Conservation (phyloP, 2,113 vertebrate species). For the Holacanthus passer region DNA sequence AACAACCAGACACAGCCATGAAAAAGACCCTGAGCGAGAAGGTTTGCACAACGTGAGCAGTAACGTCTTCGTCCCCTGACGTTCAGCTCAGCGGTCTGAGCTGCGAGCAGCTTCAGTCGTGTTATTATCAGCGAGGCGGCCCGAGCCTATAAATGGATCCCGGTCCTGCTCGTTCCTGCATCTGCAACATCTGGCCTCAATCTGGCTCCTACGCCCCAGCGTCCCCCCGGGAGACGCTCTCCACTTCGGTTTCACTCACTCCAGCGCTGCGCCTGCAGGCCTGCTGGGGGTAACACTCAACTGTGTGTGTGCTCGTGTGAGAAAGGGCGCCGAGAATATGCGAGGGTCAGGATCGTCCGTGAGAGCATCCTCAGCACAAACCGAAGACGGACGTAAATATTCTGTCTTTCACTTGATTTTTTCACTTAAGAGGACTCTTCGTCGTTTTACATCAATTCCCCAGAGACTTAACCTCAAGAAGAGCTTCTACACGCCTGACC, state of each 20-base stretch:
- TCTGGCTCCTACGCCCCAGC: slow-evolving; percentile 71
- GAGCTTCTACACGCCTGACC: background rate
- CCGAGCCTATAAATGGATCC: slow-evolving; percentile 67
- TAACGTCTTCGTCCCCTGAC: background rate
- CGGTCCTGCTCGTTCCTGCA: slow-evolving; percentile 53
- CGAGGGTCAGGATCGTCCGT: background rate
- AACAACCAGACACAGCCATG: background rate
- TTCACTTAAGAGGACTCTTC: background rate
- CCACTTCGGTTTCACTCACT: slow-evolving; percentile 70
- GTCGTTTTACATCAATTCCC: background rate
- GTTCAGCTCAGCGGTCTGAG: background rate
- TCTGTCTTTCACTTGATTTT: background rate
- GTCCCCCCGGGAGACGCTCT: slow-evolving; percentile 59
- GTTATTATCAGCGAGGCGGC: slow-evolving; percentile 26
- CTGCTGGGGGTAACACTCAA: slow-evolving; percentile 70
- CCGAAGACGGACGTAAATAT: background rate
- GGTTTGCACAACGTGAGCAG: background rate
- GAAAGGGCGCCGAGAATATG: slow-evolving; percentile 5
- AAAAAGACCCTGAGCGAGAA: no score
- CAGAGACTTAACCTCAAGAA: no score
- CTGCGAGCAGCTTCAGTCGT: background rate
- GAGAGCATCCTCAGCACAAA: slow-evolving; percentile 12
- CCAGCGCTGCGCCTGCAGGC: slow-evolving; percentile 32
- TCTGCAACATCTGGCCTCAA: slow-evolving; percentile 84
- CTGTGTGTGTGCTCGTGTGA: slow-evolving; percentile 30